Evolutionary conservation across 1,140 invertebrate genomes (phyloP), one percentile per base, ranked within the genome.

Genomic region (Anastrepha obliqua): DNA sequence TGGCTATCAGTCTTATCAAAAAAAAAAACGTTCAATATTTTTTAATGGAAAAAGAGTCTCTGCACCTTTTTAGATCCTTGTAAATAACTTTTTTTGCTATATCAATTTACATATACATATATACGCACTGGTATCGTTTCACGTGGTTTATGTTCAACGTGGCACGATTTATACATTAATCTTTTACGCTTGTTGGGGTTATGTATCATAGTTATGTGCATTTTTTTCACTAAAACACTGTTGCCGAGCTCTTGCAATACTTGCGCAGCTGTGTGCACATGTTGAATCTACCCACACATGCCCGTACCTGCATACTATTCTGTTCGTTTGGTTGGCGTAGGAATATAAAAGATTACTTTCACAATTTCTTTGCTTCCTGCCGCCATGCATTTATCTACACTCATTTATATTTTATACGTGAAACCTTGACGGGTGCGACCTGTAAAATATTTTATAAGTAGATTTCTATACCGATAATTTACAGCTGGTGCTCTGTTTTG

Each of bases 301-400:
- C 17, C 7, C 44, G 6, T 55, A 20, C 0, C 44, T 15, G 13
- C 17, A n/a, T 81, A n/a, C 42, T 17, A 29, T 17, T 29, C 29
- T 29, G 29, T 29, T 29, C 29, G 29, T 29, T 29, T 29, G 7
- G 2, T 47, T 55, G 47, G 9, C 74, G 44, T 81, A 13, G 42
- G 4, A 81, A 20, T 81, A 81, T 81, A 81, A 81, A 81, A 81
- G 55, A 81, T 81, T 81, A 58, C 44, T 55, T 81, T 51, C 47
- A 29, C n/a, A 81, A 81, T 81, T 55, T 62, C 51, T 74, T 44
- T 39, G 7, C 67, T 47, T 62, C 9, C 67, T 1, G 6, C 70
- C 17, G 2, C 44, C 8, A 55, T 55, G 17, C 47, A 58, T 62
- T 15, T 55, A 81, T 13, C 8, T 42, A 20, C 15, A 62, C 42